Base-by-base conservation (phyloP, 2,113 vertebrate genomes). In the Prinia subflava region DNA sequence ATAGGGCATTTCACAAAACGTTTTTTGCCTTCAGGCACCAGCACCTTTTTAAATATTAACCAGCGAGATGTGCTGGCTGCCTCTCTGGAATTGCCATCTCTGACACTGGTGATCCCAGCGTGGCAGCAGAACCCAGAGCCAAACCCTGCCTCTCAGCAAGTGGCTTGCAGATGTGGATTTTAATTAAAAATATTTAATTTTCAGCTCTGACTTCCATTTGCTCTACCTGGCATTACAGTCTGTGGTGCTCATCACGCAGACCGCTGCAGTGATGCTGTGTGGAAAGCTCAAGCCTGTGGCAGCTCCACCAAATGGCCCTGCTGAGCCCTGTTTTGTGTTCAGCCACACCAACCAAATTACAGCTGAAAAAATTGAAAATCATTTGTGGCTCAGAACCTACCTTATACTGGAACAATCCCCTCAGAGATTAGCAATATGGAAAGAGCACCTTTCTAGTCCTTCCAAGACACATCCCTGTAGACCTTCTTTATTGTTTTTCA, bases 111-210 rank as follows among this genome's bases (percentile, higher is more conserved):
- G 78, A 87, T 95, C 93, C 96, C 91, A 96, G 81, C 0, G 39
- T 83, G 94, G 95, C 89, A 92, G 89, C 82, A 90, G 91, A 88
- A 97, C 89, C 91, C 95, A 94, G 96, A 96, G 96, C 69, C 91
- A 96, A 95, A 50, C 19, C 55, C 79, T 91, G 92, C 74, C 94
- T 97, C 96, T 69, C 96, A 96, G 94, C 0, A 0, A 97, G 96
- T 6, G 2, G 78, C 93, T 97, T 96, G 94, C 97, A 98, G 97
- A 98, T 98, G 98, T 96, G 95, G 89, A 88, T 97, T 97, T 97
- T 98, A 98, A 98, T 98, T 98, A 98, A 97, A 96, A 83, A 83
- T 92, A 93, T 97, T 97, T 92, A 97, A 98, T 98, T 98, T 98
- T 82, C 92, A 49, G 92, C 94, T 93, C 84, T 10, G 44, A 59